Conservation (phyloP, 2,888 invertebrate genomes). For the Sinodicranocentrus sp. region DNA sequence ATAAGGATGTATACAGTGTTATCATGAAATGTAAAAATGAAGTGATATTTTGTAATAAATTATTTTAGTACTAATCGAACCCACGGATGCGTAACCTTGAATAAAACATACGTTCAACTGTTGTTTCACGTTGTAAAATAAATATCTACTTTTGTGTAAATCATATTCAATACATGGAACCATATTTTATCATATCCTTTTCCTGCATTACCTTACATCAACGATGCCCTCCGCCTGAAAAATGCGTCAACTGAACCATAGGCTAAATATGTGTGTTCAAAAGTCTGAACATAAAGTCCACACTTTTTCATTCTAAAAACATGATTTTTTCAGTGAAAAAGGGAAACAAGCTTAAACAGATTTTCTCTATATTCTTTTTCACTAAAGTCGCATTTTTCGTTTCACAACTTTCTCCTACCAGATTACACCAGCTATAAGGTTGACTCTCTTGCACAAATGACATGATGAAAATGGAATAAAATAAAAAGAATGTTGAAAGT, state of each 20-base stretch:
- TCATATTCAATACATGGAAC: too few species aligned
- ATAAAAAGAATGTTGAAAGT: conserved; percentile 38
- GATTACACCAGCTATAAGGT: not conserved
- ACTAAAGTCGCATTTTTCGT: not conserved
- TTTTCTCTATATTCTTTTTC: not conserved
- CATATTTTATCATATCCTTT: too few species aligned
- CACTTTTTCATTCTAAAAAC: not conserved
- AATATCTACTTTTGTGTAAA: too few species aligned
- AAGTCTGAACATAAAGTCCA: too few species aligned
- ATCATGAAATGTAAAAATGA: conserved; percentile 27
- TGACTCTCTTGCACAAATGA: conserved; percentile 9
- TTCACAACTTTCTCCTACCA: not conserved
- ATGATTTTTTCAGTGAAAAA: too few species aligned
- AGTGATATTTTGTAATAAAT: conserved; percentile 49
- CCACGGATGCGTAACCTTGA: too few species aligned
- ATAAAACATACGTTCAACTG: too few species aligned
- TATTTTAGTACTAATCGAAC: conserved; percentile 40
- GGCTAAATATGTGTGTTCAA: too few species aligned
- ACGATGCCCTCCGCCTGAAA: too few species aligned
- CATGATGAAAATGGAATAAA: conserved; percentile 47
- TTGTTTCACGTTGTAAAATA: too few species aligned
- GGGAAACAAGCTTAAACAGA: not conserved
- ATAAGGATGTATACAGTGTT: conserved; percentile 2
- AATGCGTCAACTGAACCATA: too few species aligned
- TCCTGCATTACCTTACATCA: too few species aligned